phyloP scores from a whole-genome alignment of 2,888 invertebrate species.

The Crematogaster levior region DNA sequence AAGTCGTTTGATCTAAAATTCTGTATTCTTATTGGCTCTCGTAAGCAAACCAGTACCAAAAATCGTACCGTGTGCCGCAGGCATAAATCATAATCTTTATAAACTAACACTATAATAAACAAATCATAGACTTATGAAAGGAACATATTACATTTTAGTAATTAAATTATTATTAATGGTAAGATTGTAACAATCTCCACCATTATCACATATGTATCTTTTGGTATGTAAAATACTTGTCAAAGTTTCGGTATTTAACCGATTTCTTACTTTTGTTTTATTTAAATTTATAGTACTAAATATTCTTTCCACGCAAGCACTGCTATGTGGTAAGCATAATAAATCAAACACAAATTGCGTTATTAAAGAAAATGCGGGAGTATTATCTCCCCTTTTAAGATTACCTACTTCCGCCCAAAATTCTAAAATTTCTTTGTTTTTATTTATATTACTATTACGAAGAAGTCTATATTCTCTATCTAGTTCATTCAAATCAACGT shows the following conservation, averaged over 20 bases:
- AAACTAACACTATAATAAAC: background rate
- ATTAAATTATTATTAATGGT: slow-evolving; percentile 4
- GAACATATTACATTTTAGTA: slow-evolving; percentile 4
- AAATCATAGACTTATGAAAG: no score
- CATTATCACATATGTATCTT: slow-evolving; percentile 1
- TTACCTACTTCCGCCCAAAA: background rate
- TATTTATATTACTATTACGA: slow-evolving; percentile 24
- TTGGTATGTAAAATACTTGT: slow-evolving; percentile 4
- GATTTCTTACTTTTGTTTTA: slow-evolving; percentile 4
- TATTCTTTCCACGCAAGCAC: slow-evolving; percentile 20
- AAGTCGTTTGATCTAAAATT: no score
- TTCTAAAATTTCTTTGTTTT: background rate
- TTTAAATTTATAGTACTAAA: slow-evolving; percentile 8
- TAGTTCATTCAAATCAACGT: background rate
- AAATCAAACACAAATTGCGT: slow-evolving; percentile 13
- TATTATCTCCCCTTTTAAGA: slow-evolving; percentile 2
- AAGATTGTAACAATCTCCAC: background rate
- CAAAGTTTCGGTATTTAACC: background rate
- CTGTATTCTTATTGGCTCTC: no score
- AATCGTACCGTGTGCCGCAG: no score
- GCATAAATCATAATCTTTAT: no score
- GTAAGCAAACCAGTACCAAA: no score
- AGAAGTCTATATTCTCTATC: slow-evolving; percentile 4
- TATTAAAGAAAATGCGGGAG: background rate
- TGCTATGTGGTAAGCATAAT: slow-evolving; percentile 17